Conservation (phyloP, 64 coral and sea anemone genomes). For the Montipora efflorescens region DNA sequence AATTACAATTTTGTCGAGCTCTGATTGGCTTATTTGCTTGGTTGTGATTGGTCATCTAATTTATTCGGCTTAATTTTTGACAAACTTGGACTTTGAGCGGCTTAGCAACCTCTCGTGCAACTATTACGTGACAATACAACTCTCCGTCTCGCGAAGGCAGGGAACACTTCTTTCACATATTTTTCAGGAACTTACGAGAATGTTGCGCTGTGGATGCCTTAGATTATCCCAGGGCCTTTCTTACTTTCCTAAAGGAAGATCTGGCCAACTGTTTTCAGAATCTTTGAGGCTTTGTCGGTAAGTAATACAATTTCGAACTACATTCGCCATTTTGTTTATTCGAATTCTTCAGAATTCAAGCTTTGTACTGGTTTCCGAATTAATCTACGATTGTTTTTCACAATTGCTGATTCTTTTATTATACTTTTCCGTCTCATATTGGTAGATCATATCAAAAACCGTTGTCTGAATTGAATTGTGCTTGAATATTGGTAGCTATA, state of each 20-base stretch:
- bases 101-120: slow-evolving; percentile 22
- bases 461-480: too few species aligned
- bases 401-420: too few species aligned
- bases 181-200: not conserved
- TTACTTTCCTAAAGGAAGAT: slow-evolving; percentile 19
- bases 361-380: too few species aligned
- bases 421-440: too few species aligned
- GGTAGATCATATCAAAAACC: too few species aligned
- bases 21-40: too few species aligned
- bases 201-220: slow-evolving; percentile 46
- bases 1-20: too few species aligned
- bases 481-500: too few species aligned
- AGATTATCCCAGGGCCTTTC: slow-evolving; percentile 16
- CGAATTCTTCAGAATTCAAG: not conserved
- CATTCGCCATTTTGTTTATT: not conserved
- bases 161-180: not conserved
- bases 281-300: not conserved
- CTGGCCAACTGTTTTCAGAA: not conserved
- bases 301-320: not conserved
- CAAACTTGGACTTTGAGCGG: slow-evolving; percentile 32
- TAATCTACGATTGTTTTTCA: too few species aligned
- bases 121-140: slow-evolving; percentile 17
- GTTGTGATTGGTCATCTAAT: too few species aligned
- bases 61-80: too few species aligned
- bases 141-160: not conserved